phyloP scores from a whole-genome alignment of 2,113 vertebrate genomes.

The Cyphomyrus discorhynchus region DNA sequence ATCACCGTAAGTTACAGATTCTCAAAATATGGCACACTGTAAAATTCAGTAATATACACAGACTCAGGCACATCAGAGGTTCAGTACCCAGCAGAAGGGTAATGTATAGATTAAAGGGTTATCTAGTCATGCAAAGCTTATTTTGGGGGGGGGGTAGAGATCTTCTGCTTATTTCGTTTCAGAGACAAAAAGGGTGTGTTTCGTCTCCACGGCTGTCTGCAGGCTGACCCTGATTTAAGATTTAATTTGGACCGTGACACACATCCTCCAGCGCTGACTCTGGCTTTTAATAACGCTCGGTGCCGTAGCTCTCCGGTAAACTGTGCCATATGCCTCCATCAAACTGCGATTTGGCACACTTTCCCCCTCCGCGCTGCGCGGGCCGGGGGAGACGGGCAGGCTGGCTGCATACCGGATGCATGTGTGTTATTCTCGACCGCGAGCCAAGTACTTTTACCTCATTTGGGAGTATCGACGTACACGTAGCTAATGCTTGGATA shows the following conservation, averaged over 20 bases:
- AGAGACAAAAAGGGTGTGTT: slow-evolving; percentile 27
- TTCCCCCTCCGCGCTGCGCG: background rate
- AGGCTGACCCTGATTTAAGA: slow-evolving; percentile 36
- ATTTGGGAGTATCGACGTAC: background rate
- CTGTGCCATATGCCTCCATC: background rate
- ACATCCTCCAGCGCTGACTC: slow-evolving; percentile 29
- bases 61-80: background rate
- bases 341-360: background rate
- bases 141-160: background rate
- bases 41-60: background rate
- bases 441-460: background rate
- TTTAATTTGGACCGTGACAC: slow-evolving; percentile 30
- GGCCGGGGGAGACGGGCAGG: background rate
- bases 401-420: background rate
- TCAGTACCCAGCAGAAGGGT: background rate
- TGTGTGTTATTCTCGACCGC: background rate
- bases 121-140: background rate
- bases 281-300: slow-evolving; percentile 1
- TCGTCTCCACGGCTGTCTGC: slow-evolving; percentile 30
- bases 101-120: background rate
- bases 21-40: background rate
- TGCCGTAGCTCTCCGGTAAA: background rate
- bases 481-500: background rate
- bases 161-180: slow-evolving; percentile 17
- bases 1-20: background rate